Evolutionary conservation across 2,888 invertebrate species (phyloP).

Genomic region (Galerucella nymphaeae): DNA sequence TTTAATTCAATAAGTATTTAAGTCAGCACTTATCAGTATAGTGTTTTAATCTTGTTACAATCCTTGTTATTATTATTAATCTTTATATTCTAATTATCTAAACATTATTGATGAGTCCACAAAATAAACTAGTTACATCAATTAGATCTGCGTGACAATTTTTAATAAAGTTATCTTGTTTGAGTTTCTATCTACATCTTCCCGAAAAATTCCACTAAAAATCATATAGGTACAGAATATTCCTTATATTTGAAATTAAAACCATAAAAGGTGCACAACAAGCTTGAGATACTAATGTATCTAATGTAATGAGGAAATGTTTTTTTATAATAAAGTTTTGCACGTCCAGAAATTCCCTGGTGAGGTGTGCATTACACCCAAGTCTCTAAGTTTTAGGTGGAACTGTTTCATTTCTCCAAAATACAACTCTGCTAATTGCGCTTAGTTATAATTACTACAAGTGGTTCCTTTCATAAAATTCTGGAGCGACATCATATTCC

Average conservation of each 20-base stretch:
- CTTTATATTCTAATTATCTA: neutral
- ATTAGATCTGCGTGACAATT: constrained; percentile 27
- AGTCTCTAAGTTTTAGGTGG: neutral
- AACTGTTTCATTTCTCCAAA: neutral
- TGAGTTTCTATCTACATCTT: neutral
- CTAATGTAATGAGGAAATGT: too few species aligned
- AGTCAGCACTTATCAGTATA: too few species aligned
- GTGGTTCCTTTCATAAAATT: constrained; percentile 18
- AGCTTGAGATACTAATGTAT: too few species aligned
- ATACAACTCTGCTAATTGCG: constrained; percentile 3
- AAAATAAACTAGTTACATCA: constrained; percentile 8
- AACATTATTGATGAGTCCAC: neutral
- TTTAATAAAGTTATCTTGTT: constrained; percentile 21
- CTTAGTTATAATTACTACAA: constrained; percentile 14
- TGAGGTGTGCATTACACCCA: too few species aligned
- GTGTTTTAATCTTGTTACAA: too few species aligned
- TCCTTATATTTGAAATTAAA: too few species aligned
- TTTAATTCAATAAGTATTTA: too few species aligned
- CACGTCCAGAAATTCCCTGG: too few species aligned
- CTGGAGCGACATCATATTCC: neutral
- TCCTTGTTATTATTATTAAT: neutral
- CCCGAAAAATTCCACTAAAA: constrained; percentile 5
- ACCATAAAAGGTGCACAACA: too few species aligned
- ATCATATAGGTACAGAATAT: neutral
- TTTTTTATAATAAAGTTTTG: too few species aligned